Percentiles rank a stretch among this genome's conserved stretches.
phyloP scores from a whole-genome alignment of 2,888 invertebrate genomes.

The Spodoptera littoralis region DNA sequence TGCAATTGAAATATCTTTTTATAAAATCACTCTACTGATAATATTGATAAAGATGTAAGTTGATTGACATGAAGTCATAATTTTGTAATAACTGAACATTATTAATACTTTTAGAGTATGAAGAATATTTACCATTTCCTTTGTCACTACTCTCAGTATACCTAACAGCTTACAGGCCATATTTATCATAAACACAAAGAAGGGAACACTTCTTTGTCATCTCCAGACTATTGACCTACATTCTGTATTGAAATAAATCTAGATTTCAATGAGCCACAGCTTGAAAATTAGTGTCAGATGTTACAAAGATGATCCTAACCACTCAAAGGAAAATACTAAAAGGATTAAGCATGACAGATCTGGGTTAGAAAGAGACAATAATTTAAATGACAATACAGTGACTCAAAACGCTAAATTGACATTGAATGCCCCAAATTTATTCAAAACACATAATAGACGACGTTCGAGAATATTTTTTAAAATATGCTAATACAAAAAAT shows the following conservation, averaged over 20 bases:
- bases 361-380: neutral
- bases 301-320: constrained; percentile 11
- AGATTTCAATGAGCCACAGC: constrained; percentile 21
- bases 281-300: constrained; percentile 22
- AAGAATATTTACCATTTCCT: constrained; percentile 12
- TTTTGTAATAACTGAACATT: no score
- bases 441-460: no score
- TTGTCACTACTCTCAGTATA: constrained; percentile 33
- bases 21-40: no score
- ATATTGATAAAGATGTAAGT: no score
- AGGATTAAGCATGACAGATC: neutral
- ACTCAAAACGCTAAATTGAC: no score
- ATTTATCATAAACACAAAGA: constrained; percentile 51
- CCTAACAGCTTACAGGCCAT: constrained; percentile 10
- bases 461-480: no score
- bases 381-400: neutral
- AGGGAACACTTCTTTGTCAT: constrained; percentile 37
- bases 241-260: constrained; percentile 30
- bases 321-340: neutral
- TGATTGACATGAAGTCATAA: no score
- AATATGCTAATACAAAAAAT: no score
- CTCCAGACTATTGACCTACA: constrained; percentile 25
- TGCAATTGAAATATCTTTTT: no score
- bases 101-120: neutral
- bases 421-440: no score